Percentiles rank a stretch among this genome's conserved stretches.
These are phyloP conservation scores for Macropodus opercularis DNA, from an alignment of 2,797 vertebrate genomes.

Conservation along the genomic window DNA sequence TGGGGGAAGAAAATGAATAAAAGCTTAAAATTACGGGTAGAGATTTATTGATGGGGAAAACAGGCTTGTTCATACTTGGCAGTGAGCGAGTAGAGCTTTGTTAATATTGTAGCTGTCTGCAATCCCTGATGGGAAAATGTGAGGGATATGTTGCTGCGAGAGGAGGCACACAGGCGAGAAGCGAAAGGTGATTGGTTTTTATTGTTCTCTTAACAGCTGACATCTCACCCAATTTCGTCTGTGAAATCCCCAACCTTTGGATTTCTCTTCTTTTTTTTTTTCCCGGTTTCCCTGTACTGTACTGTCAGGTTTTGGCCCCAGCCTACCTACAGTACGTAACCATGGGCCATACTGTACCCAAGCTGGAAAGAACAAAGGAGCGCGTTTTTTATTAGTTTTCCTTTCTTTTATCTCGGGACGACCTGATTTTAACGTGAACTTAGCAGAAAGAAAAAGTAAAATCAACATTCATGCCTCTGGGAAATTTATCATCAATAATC, in stretches of 20 bases:
- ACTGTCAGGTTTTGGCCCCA: slow-evolving; percentile 10
- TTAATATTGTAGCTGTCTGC: slow-evolving; percentile 61
- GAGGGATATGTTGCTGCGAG: slow-evolving; percentile 41
- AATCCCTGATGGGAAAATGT: slow-evolving; percentile 47
- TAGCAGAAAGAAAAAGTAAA: not conserved
- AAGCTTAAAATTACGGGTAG: slow-evolving; percentile 28
- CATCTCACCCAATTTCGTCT: slow-evolving; percentile 43
- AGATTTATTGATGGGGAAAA: slow-evolving; percentile 24
- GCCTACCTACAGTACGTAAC: not conserved
- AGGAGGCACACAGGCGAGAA: slow-evolving; percentile 33
- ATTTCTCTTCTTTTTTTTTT: slow-evolving; percentile 34
- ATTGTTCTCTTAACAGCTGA: slow-evolving; percentile 51
- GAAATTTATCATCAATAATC: not conserved
- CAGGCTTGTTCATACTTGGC: slow-evolving; percentile 38
- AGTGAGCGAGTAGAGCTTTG: slow-evolving; percentile 45
- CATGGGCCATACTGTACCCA: not conserved
- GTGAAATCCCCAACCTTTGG: slow-evolving; percentile 51
- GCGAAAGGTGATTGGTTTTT: slow-evolving; percentile 53
- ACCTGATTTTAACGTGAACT: not conserved
- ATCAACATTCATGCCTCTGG: not conserved
- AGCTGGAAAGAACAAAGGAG: not conserved
- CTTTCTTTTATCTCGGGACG: not conserved
- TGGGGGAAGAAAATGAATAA: not conserved
- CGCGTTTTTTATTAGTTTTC: not conserved
- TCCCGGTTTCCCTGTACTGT: too few species aligned